Evolutionary conservation across 1,140 invertebrate species (phyloP), one percentile per base, ranked within the genome.

Genomic region (Ctenoplectra terminalis): DNA sequence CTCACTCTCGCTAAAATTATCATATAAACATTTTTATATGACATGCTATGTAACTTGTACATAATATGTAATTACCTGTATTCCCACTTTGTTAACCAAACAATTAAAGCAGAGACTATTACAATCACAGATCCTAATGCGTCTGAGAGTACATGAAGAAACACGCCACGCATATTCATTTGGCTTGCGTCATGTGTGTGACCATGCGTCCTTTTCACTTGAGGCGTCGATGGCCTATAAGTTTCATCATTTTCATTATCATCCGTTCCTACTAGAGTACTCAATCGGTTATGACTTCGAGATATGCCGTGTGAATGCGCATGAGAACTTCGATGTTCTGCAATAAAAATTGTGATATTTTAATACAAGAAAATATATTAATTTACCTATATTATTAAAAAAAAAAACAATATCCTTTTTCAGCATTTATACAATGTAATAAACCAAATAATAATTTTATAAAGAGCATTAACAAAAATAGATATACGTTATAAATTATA

Each of bases 111-210:
- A 67, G 98, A 99, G 72, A 97, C 96, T 34, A 99, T 97, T 7
- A 99, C 99, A 91, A 99, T 99, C 0, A 99, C 96, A 4, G 99
- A 99, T 64, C 97, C 97, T 52, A 99, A 93, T 34, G 99, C 99
- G 94, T 99, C 99, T 37, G 98, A 99, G 8, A 99, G 91, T 8
- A 99, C 97, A 93, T 99, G 99, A 60, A 99, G 95, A 92, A 99
- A 99, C 1, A 99, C 99, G 26, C 98, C 99, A 66, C 97, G 95
- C 97, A 99, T 99, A 91, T 99, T 99, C 96, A 99, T 97, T 90
- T 99, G 97, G 37, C 96, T 96, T 1, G 96, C 95, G 88, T 96
- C 95, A 79, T 95, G 94, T 69, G 94, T 92, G 84, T 96, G 95
- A 5, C 94, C 93, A 83, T 96, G 95, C 48, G 89, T 91, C 73